These are phyloP conservation scores for Agrochola circellaris DNA, from an alignment of 2,888 invertebrate genomes.

Conservation along the genomic window DNA sequence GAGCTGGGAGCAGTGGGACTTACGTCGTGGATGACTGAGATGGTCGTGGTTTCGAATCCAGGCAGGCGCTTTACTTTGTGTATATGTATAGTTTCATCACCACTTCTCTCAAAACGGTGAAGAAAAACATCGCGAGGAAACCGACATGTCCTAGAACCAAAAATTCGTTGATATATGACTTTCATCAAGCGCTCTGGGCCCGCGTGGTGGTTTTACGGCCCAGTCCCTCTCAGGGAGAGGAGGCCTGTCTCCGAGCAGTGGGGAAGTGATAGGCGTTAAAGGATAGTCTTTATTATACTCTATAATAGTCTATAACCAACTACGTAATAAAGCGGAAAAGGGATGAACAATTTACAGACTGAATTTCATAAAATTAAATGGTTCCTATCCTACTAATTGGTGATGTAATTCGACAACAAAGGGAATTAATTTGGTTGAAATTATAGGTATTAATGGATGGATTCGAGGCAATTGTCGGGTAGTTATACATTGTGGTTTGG, in stretches of 20 bases:
- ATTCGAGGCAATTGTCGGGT: not conserved
- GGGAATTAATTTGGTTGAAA: not conserved
- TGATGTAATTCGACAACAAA: not conserved
- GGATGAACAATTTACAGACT: not conserved
- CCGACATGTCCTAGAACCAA: not conserved
- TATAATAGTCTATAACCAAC: no score
- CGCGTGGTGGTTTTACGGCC: not conserved
- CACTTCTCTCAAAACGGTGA: not conserved
- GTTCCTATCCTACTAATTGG: not conserved
- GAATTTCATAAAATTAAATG: not conserved
- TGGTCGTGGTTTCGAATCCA: not conserved
- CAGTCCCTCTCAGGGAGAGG: not conserved
- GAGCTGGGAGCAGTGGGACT: not conserved
- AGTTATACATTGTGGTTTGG: not conserved
- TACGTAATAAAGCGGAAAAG: slow-evolving; percentile 1
- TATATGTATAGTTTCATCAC: not conserved
- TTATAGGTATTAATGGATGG: not conserved
- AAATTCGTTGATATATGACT: not conserved
- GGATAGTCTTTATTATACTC: not conserved
- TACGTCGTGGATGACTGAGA: not conserved
- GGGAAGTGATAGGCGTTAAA: no score
- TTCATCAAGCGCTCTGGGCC: no score
- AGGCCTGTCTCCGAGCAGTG: not conserved
- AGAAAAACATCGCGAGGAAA: not conserved
- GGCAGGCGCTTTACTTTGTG: not conserved